These are phyloP conservation scores for Eristalinus sepulchralis DNA, from an alignment of 2,888 invertebrate species.

Conservation along the genomic window DNA sequence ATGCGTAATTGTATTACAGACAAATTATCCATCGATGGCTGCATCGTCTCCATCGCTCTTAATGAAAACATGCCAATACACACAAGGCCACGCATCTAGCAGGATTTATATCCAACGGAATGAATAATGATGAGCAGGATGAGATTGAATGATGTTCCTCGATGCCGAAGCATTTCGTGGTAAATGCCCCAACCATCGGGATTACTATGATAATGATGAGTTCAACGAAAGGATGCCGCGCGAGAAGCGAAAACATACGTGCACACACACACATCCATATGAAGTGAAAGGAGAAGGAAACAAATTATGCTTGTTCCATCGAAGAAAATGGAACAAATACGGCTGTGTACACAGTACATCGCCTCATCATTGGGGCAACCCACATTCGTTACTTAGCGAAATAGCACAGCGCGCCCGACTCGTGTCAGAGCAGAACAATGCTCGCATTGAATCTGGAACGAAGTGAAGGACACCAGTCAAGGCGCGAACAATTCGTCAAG, in stretches of 20 bases:
- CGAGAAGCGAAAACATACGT: not conserved
- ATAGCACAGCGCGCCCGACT: not conserved
- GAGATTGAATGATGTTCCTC: slow-evolving; percentile 28
- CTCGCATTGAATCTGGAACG: not conserved
- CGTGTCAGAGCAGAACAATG: not conserved
- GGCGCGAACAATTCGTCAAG: not conserved
- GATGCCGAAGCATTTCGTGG: not conserved
- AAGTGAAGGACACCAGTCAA: slow-evolving; percentile 4
- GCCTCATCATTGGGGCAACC: not conserved
- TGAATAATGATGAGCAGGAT: slow-evolving; percentile 25
- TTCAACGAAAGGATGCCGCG: not conserved
- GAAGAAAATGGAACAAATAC: not conserved
- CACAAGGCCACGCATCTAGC: not conserved
- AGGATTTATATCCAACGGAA: not conserved
- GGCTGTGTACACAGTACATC: not conserved
- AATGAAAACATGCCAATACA: not conserved
- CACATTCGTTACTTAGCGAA: not conserved
- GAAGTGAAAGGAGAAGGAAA: not conserved
- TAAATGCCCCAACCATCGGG: not conserved
- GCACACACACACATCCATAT: not conserved
- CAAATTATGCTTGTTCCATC: not conserved
- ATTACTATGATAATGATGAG: not conserved
- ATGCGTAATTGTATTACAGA: slow-evolving; percentile 23
- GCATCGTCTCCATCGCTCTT: not conserved
- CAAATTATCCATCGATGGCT: slow-evolving; percentile 25